A percentile compares a stretch with the other conserved stretches of the same genome.
These are phyloP conservation scores for Ochotona princeps DNA, from an alignment of 2,113 vertebrate species.

Conservation along the genomic window DNA sequence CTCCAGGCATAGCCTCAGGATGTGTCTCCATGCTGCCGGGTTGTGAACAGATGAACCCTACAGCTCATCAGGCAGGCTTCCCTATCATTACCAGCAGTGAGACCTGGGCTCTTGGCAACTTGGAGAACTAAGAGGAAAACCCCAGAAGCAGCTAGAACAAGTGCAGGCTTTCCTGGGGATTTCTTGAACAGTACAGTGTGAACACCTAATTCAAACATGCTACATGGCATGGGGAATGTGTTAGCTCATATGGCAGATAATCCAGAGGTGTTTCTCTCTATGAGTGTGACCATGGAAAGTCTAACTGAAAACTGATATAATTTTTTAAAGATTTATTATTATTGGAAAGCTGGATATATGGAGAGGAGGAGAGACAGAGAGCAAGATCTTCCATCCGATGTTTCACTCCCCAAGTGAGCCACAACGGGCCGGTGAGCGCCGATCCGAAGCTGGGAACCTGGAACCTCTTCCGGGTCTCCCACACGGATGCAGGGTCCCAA, in stretches of 20 bases:
- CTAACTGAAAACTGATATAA: not conserved
- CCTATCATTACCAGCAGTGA: accelerated
- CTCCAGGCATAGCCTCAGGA: not conserved
- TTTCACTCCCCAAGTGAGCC: too few relatives aligned
- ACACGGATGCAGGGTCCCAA: too few relatives aligned
- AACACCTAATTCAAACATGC: not conserved
- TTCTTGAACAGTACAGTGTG: not conserved
- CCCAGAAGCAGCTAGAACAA: not conserved
- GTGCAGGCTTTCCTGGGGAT: not conserved
- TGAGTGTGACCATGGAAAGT: not conserved
- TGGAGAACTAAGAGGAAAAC: not conserved
- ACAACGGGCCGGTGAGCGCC: too few relatives aligned
- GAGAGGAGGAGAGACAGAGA: too few relatives aligned
- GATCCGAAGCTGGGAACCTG: too few relatives aligned
- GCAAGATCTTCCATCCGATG: too few relatives aligned
- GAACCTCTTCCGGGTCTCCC: too few relatives aligned
- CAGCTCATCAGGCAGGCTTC: not conserved
- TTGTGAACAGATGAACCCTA: not conserved
- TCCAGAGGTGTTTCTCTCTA: not conserved
- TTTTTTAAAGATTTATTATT: too few relatives aligned
- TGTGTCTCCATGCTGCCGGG: not conserved
- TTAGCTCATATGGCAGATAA: not conserved
- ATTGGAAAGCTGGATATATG: too few relatives aligned
- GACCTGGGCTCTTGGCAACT: not conserved
- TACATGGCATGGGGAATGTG: not conserved